Conservation (phyloP, 2,113 vertebrate genomes). For the Apaloderma vittatum region DNA sequence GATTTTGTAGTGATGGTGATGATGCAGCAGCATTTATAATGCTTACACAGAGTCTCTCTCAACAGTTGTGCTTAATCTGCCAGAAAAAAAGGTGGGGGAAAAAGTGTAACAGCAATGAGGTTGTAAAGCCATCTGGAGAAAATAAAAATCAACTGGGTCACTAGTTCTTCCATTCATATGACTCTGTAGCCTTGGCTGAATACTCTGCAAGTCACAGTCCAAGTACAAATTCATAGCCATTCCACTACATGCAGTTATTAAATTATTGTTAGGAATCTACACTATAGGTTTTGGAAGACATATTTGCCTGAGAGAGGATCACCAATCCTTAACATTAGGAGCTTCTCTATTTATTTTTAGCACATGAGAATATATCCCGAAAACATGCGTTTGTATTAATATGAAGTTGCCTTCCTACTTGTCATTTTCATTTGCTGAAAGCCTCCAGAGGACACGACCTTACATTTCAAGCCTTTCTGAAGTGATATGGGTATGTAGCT, state of each 20-base stretch:
- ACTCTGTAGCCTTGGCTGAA: not conserved
- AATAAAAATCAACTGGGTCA: rapidly evolving
- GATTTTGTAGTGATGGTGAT: not conserved
- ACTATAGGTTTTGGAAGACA: not conserved
- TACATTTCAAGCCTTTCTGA: not conserved
- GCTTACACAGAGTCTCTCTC: not conserved
- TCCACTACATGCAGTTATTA: not conserved
- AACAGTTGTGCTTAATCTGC: not conserved
- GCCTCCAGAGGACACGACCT: not conserved
- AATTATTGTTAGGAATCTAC: not conserved
- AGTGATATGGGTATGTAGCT: not conserved
- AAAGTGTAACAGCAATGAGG: not conserved
- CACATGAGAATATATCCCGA: not conserved
- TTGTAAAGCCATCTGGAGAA: not conserved
- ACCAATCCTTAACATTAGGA: not conserved
- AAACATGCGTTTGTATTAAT: not conserved
- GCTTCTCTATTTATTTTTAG: not conserved
- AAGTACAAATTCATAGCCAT: not conserved
- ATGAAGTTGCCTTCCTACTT: not conserved
- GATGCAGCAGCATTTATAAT: not conserved
- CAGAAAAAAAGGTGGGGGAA: not conserved
- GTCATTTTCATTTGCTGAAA: not conserved
- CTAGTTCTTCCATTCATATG: not conserved
- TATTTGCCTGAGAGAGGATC: not conserved
- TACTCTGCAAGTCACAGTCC: not conserved